These are phyloP conservation scores for Ormyrus thymus DNA, from an alignment of 2,888 invertebrate species.

Conservation along the genomic window DNA sequence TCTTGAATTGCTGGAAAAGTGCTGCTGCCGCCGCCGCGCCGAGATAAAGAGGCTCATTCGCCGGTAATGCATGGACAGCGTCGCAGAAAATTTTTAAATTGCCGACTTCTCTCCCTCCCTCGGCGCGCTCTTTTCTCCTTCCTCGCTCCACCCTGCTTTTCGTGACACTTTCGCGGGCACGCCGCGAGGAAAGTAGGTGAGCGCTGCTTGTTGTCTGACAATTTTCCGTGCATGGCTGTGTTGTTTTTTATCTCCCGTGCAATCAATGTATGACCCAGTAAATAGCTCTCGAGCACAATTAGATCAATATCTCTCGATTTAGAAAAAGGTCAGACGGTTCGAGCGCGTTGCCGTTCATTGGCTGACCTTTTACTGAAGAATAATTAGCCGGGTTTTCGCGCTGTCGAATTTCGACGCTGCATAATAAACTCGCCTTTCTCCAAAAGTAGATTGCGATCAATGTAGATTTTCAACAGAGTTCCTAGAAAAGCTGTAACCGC, in stretches of 20 bases:
- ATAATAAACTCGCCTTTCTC: too few species aligned
- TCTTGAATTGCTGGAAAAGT: conserved; percentile 35
- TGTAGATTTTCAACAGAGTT: too few species aligned
- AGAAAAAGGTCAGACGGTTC: conserved; percentile 12
- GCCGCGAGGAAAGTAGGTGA: conserved; percentile 43
- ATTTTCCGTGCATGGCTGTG: neutral
- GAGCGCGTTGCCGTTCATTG: neutral
- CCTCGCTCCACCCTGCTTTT: neutral
- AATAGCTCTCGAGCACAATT: conserved; percentile 28
- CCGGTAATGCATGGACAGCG: conserved; percentile 27
- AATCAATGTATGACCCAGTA: conserved; percentile 25
- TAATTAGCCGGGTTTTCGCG: too few species aligned
- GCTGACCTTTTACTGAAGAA: too few species aligned
- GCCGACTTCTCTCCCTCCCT: neutral
- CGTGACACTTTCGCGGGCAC: conserved; percentile 11
- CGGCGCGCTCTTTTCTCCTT: neutral
- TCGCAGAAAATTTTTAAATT: conserved; percentile 40
- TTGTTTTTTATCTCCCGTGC: conserved; percentile 16
- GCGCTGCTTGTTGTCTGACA: conserved; percentile 5
- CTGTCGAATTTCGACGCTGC: too few species aligned
- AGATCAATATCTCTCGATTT: conserved; percentile 38
- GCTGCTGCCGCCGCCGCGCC: neutral
- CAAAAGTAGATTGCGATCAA: too few species aligned
- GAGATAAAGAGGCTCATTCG: conserved; percentile 3
- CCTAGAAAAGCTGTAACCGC: too few species aligned